Evolutionary conservation across 2,113 vertebrate genomes (phyloP), one percentile per base, ranked within the genome.

Genomic region (Scomber japonicus): DNA sequence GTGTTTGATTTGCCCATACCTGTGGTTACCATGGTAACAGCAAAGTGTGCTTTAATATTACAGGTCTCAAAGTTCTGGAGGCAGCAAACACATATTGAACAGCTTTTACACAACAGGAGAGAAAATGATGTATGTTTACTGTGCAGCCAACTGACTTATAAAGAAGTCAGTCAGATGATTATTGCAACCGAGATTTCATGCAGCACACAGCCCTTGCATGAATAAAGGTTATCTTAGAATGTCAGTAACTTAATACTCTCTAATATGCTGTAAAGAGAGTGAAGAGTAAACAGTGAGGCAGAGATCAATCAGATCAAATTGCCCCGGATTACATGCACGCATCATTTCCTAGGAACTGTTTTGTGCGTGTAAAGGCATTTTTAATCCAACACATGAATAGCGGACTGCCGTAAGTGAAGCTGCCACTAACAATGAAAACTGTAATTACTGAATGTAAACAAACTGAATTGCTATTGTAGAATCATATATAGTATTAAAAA

Each of bases 1-100:
- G 17, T 35, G 30, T n/a, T 44, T 45, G 19, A 46, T 70, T 67
- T 67, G 17, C 7, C 7, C 35, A 56, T 46, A 70, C 67, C 40
- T 57, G 19, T 19, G 19, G 53, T 56, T 56, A 45, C 67, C 40
- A 17, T 56, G 53, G 40, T 15, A 70, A 70, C 53, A 46, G 19
- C 67, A 24, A 24, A 57, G 19, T 0, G 11, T 15, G 14, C 13
- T 17, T 13, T 56, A 56, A 67, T n/a, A 63, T 16, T n/a, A n/a
- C 53, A 10, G 17, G 17, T 54, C 35, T 8, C 17, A 54, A n/a
- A n/a, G 53, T 54, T 54, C 53, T n/a, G 19, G 53, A 54, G 53
- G 15, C 53, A n/a, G 53, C 53, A 10, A 19, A 54, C 53, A 54
- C 16, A n/a, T 40, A 7, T 40, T 40, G 7, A 40, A 8, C 53